Base-by-base conservation (phyloP, 2,113 vertebrate species). In the Amphilophus citrinellus region DNA sequence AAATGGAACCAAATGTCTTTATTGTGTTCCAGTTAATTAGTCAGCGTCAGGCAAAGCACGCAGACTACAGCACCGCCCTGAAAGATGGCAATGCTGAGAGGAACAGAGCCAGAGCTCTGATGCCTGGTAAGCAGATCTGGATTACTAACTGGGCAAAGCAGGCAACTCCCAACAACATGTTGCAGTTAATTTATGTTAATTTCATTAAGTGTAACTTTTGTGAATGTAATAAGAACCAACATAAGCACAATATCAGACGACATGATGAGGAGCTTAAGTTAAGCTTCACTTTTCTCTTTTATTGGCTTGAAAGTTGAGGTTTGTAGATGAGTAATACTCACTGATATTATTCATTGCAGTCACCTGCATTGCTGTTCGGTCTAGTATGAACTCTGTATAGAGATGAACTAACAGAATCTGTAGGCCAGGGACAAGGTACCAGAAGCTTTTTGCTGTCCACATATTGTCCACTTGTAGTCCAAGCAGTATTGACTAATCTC, bases 1-100 rank as follows among this genome's bases (percentile, higher is more conserved):
- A 6, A 87, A 61, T 24, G 7, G 14, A 15, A 68, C 10, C 3
- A 15, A 22, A 0, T 37, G 5, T n/a, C 73, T 15, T 80, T 32
- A 4, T 10, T 20, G 81, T 18, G 87, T 63, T 93, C 94, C 93
- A 99, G 98, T 92, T 99, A 87, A 95, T 98, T 87, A 97, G 96
- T 90, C 97, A 98, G 77, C 96, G 96, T 50, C 97, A 97, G 92
- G 97, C 97, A 9, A 97, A 97, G 66, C 97, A 98, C 11, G 96
- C 97, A 60, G 98, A 99, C 93, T 99, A 99, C 88, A 97, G 97
- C 39, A 96, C 96, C 15, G 97, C 98, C 42, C 92, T 99, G 83
- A 98, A 97, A 78, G 97, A 97, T 8, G 97, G 96, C 81, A 99
- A 98, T 63, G 96, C 97, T 37, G 97, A 97, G 87, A 98, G 97